Percentiles rank a stretch among this genome's conserved stretches.
Evolutionary conservation across 1,140 invertebrate genomes (phyloP).

Genomic region (Yoshiicerus persimilis): DNA sequence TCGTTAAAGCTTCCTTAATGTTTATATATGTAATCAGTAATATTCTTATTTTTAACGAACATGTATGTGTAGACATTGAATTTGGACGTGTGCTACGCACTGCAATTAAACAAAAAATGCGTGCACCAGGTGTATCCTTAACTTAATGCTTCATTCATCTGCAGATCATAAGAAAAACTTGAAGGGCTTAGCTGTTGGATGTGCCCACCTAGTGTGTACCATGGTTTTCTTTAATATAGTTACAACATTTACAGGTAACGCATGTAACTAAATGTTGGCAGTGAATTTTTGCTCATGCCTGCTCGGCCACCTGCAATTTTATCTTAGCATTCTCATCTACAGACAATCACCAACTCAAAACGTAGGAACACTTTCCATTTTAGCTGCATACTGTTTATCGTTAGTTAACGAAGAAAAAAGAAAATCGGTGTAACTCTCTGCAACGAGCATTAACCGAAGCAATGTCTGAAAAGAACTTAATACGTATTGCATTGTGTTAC

Average conservation of each 20-base stretch:
- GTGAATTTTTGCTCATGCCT: background rate
- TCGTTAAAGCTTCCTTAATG: no score
- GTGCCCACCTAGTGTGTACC: background rate
- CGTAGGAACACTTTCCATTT: background rate
- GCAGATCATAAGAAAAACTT: background rate
- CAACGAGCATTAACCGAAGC: background rate
- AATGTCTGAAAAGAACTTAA: background rate
- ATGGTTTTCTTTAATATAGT: background rate
- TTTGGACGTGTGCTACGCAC: background rate
- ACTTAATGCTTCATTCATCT: background rate
- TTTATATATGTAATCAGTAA: no score
- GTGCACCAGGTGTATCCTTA: background rate
- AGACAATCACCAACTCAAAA: background rate
- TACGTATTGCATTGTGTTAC: no score
- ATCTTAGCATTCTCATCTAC: background rate
- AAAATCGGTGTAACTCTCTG: background rate
- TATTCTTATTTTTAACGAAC: background rate
- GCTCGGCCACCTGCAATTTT: background rate
- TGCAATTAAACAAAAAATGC: background rate
- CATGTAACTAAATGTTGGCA: background rate
- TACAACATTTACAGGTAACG: background rate
- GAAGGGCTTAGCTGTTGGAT: background rate
- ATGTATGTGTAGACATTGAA: background rate
- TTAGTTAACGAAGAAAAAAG: background rate
- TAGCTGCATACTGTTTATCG: background rate